phyloP scores from a whole-genome alignment of 2,113 vertebrate species.

The Ciconia maguari region DNA sequence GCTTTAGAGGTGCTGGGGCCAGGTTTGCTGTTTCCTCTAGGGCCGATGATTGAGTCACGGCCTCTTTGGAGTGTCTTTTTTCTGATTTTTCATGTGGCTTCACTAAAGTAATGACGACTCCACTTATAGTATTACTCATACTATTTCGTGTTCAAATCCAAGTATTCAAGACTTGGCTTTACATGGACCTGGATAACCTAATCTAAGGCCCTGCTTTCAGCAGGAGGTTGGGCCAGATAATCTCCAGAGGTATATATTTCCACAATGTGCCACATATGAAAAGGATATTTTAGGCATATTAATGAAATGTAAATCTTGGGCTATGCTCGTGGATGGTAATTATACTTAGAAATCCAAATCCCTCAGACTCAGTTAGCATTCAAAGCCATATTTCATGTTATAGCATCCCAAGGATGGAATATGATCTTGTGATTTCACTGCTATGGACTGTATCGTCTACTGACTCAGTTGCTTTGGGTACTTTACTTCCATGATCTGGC shows the following conservation, averaged over 20 bases:
- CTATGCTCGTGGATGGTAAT: neutral
- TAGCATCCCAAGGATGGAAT: neutral
- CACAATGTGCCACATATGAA: neutral
- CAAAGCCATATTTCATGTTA: neutral
- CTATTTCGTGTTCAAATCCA: neutral
- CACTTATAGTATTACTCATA: neutral
- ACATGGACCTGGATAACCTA: neutral
- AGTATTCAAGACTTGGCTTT: neutral
- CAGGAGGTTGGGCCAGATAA: neutral
- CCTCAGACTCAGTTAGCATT: neutral
- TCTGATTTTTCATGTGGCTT: neutral
- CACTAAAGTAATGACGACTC: neutral
- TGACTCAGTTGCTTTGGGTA: neutral
- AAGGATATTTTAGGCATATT: slow-evolving; percentile 11
- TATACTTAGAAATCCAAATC: neutral
- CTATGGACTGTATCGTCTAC: neutral
- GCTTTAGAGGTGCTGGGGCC: neutral
- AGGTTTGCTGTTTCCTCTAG: neutral
- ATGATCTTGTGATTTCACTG: neutral
- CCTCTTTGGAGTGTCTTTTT: neutral
- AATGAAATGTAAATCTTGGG: slow-evolving; percentile 18
- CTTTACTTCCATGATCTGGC: neutral
- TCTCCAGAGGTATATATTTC: neutral
- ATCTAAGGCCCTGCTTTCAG: neutral
- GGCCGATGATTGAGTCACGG: neutral